These are phyloP conservation scores for Pachypeltis micranthus DNA, from an alignment of 1,140 invertebrate genomes.

Conservation along the genomic window DNA sequence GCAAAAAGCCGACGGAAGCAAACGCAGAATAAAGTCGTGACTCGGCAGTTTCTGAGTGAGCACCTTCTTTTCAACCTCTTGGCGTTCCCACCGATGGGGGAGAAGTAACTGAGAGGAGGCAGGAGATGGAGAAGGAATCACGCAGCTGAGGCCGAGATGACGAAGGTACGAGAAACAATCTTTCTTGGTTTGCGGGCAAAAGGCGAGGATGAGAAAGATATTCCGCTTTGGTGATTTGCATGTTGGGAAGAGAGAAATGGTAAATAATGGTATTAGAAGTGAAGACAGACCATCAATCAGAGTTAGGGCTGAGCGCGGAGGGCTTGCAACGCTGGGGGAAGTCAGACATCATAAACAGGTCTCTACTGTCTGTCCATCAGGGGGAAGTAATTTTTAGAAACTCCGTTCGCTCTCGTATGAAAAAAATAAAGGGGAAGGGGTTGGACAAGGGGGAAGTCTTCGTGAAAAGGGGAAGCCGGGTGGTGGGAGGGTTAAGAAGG, in stretches of 20 bases:
- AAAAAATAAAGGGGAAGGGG: constrained; percentile 20
- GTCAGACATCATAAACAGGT: constrained; percentile 21
- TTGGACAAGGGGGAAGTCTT: constrained; percentile 14
- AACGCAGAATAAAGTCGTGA: no score
- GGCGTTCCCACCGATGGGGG: no score
- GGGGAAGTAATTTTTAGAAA: constrained; percentile 7
- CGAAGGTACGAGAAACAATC: background rate
- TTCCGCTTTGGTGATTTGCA: constrained; percentile 4
- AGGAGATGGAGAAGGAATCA: no score
- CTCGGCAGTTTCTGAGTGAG: no score
- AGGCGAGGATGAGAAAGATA: background rate
- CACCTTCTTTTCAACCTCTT: no score
- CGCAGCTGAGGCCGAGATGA: background rate
- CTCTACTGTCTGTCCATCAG: constrained; percentile 18
- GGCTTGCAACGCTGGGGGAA: constrained; percentile 4
- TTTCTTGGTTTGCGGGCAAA: constrained; percentile 6
- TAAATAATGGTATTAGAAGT: constrained; percentile 12
- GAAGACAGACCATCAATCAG: constrained; percentile 16
- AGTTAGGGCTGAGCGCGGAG: constrained; percentile 3
- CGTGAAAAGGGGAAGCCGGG: constrained; percentile 16
- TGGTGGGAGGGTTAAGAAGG: constrained; percentile 21
- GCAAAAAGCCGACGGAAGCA: no score
- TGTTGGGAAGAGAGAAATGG: constrained; percentile 5
- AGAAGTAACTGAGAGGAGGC: no score
- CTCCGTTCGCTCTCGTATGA: background rate